Conservation (phyloP, 2,113 vertebrate genomes). For the Trogon melanurus region DNA sequence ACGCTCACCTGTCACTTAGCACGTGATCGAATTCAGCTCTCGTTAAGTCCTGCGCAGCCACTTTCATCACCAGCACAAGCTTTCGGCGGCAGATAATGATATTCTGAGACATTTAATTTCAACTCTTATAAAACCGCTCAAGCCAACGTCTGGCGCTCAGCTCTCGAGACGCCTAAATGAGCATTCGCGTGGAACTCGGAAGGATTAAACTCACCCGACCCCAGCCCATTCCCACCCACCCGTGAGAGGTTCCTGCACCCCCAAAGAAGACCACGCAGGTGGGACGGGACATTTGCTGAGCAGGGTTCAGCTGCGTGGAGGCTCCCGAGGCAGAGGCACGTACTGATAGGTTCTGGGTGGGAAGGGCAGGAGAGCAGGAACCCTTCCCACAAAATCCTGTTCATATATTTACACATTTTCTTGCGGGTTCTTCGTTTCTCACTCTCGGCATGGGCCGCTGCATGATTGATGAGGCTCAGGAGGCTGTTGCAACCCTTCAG, state of each 20-base stretch:
- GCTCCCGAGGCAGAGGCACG: not conserved
- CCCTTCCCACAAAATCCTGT: not conserved
- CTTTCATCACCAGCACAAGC: not conserved
- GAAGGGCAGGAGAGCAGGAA: not conserved
- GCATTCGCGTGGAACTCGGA: not conserved
- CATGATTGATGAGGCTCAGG: slow-evolving; percentile 20
- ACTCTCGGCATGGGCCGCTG: not conserved
- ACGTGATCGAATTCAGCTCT: not conserved
- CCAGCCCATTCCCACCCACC: not conserved
- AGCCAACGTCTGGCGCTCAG: not conserved
- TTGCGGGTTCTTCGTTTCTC: not conserved
- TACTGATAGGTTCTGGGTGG: rapidly evolving
- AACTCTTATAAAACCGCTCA: not conserved
- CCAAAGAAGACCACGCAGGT: no score
- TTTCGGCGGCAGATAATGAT: not conserved
- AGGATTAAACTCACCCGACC: not conserved
- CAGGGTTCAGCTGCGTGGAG: rapidly evolving
- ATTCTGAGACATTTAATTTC: not conserved
- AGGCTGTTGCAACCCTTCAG: not conserved
- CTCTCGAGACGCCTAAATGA: not conserved
- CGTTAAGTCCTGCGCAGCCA: not conserved
- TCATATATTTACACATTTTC: not conserved
- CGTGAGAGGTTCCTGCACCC: no score
- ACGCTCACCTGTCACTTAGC: not conserved
- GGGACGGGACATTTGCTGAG: not conserved